phyloP scores from a whole-genome alignment of 2,113 vertebrate species.

The Craseonycteris thonglongyai region DNA sequence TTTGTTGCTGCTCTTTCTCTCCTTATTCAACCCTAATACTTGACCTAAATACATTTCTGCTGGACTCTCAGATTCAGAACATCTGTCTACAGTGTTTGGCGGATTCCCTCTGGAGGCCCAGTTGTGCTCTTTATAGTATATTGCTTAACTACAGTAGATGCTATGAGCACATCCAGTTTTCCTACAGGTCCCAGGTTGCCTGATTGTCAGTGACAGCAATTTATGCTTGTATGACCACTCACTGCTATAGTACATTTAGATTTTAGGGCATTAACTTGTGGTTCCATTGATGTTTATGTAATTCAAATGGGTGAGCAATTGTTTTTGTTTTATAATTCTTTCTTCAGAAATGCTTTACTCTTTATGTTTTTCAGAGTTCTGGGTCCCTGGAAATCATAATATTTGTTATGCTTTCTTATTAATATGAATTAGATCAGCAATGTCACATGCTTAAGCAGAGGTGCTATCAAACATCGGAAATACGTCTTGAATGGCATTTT shows the following conservation, averaged over 20 bases:
- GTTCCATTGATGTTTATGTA: constrained; percentile 67
- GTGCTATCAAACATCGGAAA: neutral
- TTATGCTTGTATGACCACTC: constrained; percentile 76
- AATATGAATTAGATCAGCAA: neutral
- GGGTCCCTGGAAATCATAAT: neutral
- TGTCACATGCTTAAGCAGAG: neutral
- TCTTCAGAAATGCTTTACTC: neutral
- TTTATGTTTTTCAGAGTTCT: constrained; percentile 15
- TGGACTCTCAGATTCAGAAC: constrained; percentile 63
- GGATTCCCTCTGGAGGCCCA: constrained; percentile 27
- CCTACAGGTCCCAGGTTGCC: constrained; percentile 47
- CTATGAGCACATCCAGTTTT: constrained; percentile 38
- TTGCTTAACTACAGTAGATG: constrained; percentile 58
- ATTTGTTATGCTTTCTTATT: neutral
- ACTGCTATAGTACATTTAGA: constrained; percentile 36
- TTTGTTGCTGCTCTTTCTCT: constrained; percentile 33
- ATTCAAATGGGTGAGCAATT: neutral
- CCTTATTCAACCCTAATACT: constrained; percentile 48
- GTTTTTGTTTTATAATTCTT: constrained; percentile 33
- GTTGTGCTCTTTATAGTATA: constrained; percentile 48
- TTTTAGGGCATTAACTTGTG: constrained; percentile 64
- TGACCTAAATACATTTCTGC: constrained; percentile 57
- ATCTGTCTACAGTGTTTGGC: constrained; percentile 64
- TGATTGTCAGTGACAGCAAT: constrained; percentile 74
- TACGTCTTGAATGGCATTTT: neutral